Conservation (phyloP, 2,888 invertebrate genomes). For the Polydrusus pterygomalis region DNA sequence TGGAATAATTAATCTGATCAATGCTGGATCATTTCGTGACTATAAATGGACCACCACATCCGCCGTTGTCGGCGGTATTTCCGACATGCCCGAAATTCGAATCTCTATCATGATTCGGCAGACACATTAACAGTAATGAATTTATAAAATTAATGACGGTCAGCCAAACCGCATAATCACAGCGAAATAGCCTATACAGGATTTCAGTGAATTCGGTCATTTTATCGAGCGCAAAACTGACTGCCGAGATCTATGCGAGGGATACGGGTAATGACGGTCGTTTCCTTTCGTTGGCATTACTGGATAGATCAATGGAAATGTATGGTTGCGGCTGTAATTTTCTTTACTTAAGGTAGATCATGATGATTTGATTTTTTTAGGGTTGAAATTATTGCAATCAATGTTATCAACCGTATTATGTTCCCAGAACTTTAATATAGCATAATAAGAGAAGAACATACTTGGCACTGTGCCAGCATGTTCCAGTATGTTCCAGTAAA, state of each 20-base stretch:
- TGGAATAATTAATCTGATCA: neutral
- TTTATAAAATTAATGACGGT: conserved; percentile 38
- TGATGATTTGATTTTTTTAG: neutral
- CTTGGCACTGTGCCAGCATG: too few relatives aligned
- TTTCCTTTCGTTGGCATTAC: conserved; percentile 37
- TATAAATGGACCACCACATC: conserved; percentile 28
- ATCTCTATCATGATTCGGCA: conserved; percentile 28
- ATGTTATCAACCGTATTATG: too few relatives aligned
- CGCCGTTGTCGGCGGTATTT: conserved; percentile 15
- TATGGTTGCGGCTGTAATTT: conserved; percentile 3
- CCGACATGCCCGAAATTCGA: conserved; percentile 30
- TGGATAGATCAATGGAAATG: conserved; percentile 26
- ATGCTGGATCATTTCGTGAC: conserved; percentile 18
- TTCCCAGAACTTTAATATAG: too few relatives aligned
- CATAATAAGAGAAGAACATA: too few relatives aligned
- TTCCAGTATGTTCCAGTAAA: too few relatives aligned
- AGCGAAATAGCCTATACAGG: conserved; percentile 34
- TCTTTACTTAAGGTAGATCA: conserved; percentile 2
- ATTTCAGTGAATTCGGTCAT: conserved; percentile 27
- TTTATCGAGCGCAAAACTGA: conserved; percentile 23
- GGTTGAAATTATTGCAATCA: neutral
- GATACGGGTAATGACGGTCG: conserved; percentile 30
- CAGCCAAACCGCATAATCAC: conserved; percentile 36
- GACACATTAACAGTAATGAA: conserved; percentile 27
- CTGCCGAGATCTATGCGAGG: conserved; percentile 35